Conservation (phyloP, 1,140 invertebrate species). For the Hycleus phaleratus region DNA sequence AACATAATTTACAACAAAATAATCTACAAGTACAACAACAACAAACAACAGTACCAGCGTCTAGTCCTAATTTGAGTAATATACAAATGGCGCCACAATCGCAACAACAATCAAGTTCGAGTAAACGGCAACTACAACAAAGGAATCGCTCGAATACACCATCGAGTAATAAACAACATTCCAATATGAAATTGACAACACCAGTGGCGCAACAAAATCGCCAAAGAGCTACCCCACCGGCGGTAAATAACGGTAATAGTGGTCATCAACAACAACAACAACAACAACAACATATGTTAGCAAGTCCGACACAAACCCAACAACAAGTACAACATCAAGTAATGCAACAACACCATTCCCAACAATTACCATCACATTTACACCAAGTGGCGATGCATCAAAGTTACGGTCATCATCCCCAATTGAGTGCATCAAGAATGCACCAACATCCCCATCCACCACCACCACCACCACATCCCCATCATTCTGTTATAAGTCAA, state of each 20-base stretch:
- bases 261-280: too few species aligned
- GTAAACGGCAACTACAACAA: conserved; percentile 36
- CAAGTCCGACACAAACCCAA: conserved; percentile 27
- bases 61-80: conserved; percentile 31
- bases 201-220: conserved; percentile 31
- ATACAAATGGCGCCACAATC: conserved; percentile 30
- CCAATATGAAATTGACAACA: conserved; percentile 33
- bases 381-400: conserved; percentile 42
- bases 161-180: conserved; percentile 33
- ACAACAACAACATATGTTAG: conserved; percentile 35
- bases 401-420: conserved; percentile 39
- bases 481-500: conserved; percentile 50
- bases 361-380: conserved; percentile 38
- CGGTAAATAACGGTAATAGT: conserved; percentile 13
- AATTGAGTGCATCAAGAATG: conserved; percentile 33
- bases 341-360: conserved; percentile 38
- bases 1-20: conserved; percentile 47
- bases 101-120: conserved; percentile 32
- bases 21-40: conserved; percentile 48
- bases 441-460: conserved; percentile 45
- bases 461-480: conserved; percentile 45
- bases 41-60: conserved; percentile 31
- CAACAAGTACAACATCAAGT: conserved; percentile 30
- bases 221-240: conserved; percentile 39
- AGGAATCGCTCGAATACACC: conserved; percentile 36